Conservation (phyloP, 2,888 invertebrate genomes). For the Synergus umbraculus region DNA sequence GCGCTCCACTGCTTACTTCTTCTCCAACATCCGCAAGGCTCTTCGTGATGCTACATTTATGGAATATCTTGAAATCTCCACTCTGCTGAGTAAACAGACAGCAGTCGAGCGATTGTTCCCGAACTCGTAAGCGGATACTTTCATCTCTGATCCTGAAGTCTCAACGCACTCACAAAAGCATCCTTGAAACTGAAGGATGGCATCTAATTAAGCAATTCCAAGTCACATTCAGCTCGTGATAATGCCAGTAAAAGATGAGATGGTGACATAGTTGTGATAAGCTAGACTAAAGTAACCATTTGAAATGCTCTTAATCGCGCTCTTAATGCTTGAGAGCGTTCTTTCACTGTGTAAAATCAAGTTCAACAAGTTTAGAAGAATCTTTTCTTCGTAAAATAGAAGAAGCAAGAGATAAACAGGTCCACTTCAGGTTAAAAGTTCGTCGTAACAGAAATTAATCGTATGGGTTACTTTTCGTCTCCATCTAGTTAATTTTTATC, state of each 20-base stretch:
- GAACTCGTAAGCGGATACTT: slow-evolving; percentile 42
- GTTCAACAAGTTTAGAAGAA: neutral
- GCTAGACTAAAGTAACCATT: neutral
- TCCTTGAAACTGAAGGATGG: slow-evolving; percentile 35
- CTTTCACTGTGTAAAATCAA: neutral
- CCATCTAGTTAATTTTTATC: no score
- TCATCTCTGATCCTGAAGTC: slow-evolving; percentile 18
- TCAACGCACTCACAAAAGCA: slow-evolving; percentile 3
- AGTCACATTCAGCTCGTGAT: neutral
- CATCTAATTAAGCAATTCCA: slow-evolving; percentile 45
- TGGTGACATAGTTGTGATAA: neutral
- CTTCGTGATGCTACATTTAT: slow-evolving; percentile 68
- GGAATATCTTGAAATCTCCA: slow-evolving; percentile 74
- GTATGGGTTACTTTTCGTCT: no score
- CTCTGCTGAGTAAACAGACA: slow-evolving; percentile 55
- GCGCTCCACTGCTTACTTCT: slow-evolving; percentile 58
- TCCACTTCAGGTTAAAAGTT: no score
- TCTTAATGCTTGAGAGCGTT: neutral
- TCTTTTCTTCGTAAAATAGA: neutral
- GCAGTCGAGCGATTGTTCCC: slow-evolving; percentile 68
- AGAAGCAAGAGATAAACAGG: no score
- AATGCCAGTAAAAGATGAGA: slow-evolving; percentile 11
- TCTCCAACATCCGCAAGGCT: slow-evolving; percentile 38
- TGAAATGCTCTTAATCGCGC: neutral
- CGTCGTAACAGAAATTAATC: no score